Evolutionary conservation across 2,113 vertebrate genomes (phyloP).

Genomic region (Mirza zaza): DNA sequence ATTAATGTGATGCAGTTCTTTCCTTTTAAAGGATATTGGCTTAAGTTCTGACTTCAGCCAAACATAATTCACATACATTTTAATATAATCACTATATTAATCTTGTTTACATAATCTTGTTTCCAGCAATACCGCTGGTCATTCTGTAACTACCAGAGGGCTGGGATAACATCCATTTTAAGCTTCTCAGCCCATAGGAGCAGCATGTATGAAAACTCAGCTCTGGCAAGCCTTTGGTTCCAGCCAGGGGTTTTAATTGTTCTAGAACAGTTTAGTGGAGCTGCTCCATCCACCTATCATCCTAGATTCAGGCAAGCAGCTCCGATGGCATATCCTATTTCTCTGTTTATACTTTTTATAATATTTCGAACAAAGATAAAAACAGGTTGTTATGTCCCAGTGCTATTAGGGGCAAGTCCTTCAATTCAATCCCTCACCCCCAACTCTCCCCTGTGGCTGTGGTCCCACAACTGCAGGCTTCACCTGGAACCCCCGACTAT

Average conservation of each 20-base stretch:
- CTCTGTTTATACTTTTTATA: background rate
- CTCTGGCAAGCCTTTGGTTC: background rate
- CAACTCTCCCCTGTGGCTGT: background rate
- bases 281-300: background rate
- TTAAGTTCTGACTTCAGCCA: conserved; percentile 31
- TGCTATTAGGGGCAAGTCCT: background rate
- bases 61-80: conserved; percentile 16
- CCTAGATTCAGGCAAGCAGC: background rate
- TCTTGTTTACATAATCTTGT: background rate
- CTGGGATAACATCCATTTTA: background rate
- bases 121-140: background rate
- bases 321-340: background rate
- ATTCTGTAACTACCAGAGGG: background rate
- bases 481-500: background rate
- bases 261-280: conserved; percentile 8
- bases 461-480: background rate
- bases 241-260: background rate
- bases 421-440: background rate
- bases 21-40: conserved; percentile 51
- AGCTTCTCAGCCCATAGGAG: background rate
- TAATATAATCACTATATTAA: background rate
- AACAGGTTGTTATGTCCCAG: background rate
- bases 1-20: conserved; percentile 1
- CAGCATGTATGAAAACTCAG: background rate
- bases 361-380: conserved; percentile 40